A percentile compares a stretch with the other conserved stretches of the same genome.
phyloP scores from a whole-genome alignment of 2,113 vertebrate genomes.

The Tiliqua scincoides region DNA sequence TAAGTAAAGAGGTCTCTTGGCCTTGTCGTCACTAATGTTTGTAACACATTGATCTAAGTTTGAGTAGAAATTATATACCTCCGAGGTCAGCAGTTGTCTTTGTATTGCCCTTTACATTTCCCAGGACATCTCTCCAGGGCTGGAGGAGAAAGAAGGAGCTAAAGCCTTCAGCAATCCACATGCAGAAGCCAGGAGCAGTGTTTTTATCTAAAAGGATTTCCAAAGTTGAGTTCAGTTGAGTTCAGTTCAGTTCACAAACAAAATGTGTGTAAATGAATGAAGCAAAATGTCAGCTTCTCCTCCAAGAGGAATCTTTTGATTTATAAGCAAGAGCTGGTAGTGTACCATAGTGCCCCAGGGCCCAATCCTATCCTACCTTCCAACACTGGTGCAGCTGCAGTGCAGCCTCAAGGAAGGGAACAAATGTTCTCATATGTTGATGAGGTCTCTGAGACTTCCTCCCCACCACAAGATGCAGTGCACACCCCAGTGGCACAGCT shows the following conservation, averaged over 20 bases:
- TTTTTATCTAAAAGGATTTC: neutral
- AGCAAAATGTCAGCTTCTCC: neutral
- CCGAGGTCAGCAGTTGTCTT: slow-evolving; percentile 5
- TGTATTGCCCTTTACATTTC: neutral
- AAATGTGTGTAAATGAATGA: neutral
- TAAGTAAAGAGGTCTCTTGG: slow-evolving; percentile 10
- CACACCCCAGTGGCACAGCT: too few species aligned
- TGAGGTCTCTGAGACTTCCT: too few species aligned
- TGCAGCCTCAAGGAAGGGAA: too few species aligned
- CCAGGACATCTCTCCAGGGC: neutral
- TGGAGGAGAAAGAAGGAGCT: neutral
- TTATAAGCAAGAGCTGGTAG: neutral
- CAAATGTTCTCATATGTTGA: too few species aligned
- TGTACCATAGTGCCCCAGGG: neutral
- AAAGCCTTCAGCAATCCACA: neutral
- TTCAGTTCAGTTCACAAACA: neutral
- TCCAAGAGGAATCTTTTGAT: neutral
- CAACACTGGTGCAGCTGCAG: too few species aligned
- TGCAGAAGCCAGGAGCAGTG: neutral
- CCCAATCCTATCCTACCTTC: too few species aligned
- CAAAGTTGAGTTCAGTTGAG: neutral
- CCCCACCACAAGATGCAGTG: too few species aligned
- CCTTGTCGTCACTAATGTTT: slow-evolving; percentile 9
- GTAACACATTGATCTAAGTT: slow-evolving; percentile 16
- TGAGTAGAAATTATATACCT: neutral